These are phyloP conservation scores for Rhabdomys pumilio DNA, from an alignment of 2,797 vertebrate species.

Conservation along the genomic window DNA sequence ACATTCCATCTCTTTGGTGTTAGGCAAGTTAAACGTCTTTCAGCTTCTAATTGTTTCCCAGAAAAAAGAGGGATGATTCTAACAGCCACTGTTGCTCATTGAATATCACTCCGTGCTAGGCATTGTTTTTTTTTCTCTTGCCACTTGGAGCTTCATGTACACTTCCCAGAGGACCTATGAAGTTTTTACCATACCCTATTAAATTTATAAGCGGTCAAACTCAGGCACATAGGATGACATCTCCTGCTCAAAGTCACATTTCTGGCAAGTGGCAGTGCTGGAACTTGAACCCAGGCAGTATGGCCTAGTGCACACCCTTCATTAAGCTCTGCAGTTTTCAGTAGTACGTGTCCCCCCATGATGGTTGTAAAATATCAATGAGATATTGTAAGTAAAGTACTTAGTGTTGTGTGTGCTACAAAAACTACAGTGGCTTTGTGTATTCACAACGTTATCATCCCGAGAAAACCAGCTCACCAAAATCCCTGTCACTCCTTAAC, in stretches of 20 bases:
- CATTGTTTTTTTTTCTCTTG: background rate
- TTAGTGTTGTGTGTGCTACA: background rate
- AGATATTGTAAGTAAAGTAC: background rate
- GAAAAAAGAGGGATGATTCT: background rate
- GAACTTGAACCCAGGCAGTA: background rate
- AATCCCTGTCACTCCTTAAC: background rate
- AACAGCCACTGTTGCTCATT: background rate
- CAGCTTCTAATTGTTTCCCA: background rate
- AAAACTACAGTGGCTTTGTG: background rate
- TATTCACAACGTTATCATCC: background rate
- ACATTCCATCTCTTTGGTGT: background rate
- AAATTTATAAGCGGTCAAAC: constrained; percentile 15
- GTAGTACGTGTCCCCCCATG: background rate
- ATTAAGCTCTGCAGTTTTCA: background rate
- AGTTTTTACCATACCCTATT: background rate
- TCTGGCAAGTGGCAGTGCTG: background rate
- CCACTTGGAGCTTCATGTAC: background rate
- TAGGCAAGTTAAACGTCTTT: background rate
- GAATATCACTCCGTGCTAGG: background rate
- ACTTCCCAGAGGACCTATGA: background rate
- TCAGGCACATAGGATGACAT: background rate
- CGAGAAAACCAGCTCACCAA: background rate
- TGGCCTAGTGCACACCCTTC: background rate
- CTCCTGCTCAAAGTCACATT: background rate
- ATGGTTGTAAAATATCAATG: fast-evolving